These are phyloP conservation scores for Holacanthella duospinosa DNA, from an alignment of 2,888 invertebrate species.

Conservation along the genomic window DNA sequence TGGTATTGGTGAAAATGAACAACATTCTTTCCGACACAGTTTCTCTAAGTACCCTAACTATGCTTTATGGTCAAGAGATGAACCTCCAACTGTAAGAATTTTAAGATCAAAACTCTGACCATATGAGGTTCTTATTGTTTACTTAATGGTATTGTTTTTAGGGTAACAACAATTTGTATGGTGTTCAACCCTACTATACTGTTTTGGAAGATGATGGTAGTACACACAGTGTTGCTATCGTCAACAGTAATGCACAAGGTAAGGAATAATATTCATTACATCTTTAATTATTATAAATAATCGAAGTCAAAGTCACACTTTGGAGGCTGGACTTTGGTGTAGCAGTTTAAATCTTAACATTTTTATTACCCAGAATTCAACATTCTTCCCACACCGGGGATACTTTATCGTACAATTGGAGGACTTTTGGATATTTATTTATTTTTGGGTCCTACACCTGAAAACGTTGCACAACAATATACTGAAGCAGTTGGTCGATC, in stretches of 20 bases:
- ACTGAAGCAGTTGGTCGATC: conserved; percentile 58
- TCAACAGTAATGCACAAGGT: conserved; percentile 82
- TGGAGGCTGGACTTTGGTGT: too few relatives aligned
- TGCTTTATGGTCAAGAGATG: conserved; percentile 42
- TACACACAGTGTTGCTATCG: conserved; percentile 62
- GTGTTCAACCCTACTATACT: conserved; percentile 74
- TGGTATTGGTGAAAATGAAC: conserved; percentile 45
- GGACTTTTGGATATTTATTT: conserved; percentile 70
- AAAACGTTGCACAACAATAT: conserved; percentile 56
- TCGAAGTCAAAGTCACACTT: too few relatives aligned
- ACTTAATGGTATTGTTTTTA: too few relatives aligned
- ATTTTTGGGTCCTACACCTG: conserved; percentile 63
- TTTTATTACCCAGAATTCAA: too few relatives aligned
- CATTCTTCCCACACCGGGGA: conserved; percentile 64
- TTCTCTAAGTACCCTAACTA: conserved; percentile 39
- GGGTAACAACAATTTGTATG: conserved; percentile 66
- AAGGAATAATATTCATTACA: too few relatives aligned
- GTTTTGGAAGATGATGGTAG: conserved; percentile 57
- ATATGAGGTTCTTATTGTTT: conserved; percentile 10
- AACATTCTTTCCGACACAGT: conserved; percentile 40
- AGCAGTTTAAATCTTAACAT: too few relatives aligned
- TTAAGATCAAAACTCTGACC: neutral
- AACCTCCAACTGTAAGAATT: conserved; percentile 30
- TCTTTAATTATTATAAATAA: too few relatives aligned
- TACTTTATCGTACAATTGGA: conserved; percentile 70